A percentile compares a stretch with the other conserved stretches of the same genome.
Conservation (phyloP, 1,140 invertebrate genomes). For the Dreissena rostriformis region DNA sequence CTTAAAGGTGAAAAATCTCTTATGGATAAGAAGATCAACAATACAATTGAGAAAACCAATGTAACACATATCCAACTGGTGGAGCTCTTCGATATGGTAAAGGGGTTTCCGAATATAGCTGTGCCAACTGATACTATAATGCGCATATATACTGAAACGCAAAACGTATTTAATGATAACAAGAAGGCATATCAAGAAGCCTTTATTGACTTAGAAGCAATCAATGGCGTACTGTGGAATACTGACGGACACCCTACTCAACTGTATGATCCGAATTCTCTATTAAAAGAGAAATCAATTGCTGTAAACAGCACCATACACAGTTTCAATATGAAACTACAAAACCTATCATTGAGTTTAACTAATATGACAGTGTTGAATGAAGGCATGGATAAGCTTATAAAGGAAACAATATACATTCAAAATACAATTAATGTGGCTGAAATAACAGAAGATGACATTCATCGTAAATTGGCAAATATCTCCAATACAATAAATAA, state of each 20-base stretch:
- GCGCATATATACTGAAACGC: not conserved
- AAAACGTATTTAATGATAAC: not conserved
- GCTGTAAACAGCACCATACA: conserved; percentile 15
- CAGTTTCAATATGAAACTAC: not conserved
- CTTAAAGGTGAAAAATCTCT: not conserved
- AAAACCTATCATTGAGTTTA: too few relatives aligned
- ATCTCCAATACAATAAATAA: not conserved
- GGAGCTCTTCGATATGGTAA: not conserved
- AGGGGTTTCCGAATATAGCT: conserved; percentile 20
- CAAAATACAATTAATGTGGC: conserved; percentile 17
- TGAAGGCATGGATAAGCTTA: conserved; percentile 3
- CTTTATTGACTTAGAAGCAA: not conserved
- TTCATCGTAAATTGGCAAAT: not conserved
- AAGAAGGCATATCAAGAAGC: conserved; percentile 1
- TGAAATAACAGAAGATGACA: not conserved
- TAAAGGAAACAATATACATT: not conserved
- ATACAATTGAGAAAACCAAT: not conserved
- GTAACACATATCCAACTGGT: not conserved
- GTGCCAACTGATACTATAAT: not conserved
- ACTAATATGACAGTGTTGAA: not conserved
- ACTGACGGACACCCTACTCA: conserved; percentile 7
- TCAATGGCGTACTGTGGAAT: conserved; percentile 32
- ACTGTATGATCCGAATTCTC: not conserved
- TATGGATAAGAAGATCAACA: not conserved
- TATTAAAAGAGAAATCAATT: conserved; percentile 16